Conservation (phyloP, 2,113 vertebrate genomes). For the Bombycilla garrulus region DNA sequence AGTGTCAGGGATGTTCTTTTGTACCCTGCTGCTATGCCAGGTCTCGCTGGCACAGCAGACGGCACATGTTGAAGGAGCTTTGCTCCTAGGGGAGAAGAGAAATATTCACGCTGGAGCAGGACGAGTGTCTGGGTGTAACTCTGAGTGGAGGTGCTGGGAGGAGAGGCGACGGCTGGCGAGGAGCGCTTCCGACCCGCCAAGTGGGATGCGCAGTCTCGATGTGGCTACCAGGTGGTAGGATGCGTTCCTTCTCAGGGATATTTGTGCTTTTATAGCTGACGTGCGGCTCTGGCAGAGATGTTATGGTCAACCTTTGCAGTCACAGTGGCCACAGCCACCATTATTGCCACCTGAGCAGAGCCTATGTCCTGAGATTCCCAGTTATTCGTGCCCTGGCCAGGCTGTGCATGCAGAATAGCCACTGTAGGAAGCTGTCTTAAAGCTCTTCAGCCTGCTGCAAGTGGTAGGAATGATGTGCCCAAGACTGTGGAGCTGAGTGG, state of each 20-base stretch:
- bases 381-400: neutral
- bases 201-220: neutral
- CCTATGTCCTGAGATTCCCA: neutral
- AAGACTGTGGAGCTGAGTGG: accelerated
- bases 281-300: neutral
- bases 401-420: neutral
- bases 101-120: constrained; percentile 49
- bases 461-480: neutral
- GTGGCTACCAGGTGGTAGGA: neutral
- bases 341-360: neutral
- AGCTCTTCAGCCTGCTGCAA: neutral
- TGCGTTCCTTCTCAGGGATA: neutral
- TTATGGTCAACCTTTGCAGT: neutral
- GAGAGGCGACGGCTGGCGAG: neutral
- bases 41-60: constrained; percentile 73
- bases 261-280: neutral
- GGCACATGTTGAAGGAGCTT: constrained; percentile 73
- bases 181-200: neutral
- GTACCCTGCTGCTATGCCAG: constrained; percentile 72
- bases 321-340: neutral
- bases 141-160: neutral
- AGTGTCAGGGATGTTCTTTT: constrained; percentile 73
- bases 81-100: constrained; percentile 62
- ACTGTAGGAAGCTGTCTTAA: neutral
- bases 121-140: constrained; percentile 44